phyloP scores from a whole-genome alignment of 23 tunicate species.

The Corella eumyota region DNA sequence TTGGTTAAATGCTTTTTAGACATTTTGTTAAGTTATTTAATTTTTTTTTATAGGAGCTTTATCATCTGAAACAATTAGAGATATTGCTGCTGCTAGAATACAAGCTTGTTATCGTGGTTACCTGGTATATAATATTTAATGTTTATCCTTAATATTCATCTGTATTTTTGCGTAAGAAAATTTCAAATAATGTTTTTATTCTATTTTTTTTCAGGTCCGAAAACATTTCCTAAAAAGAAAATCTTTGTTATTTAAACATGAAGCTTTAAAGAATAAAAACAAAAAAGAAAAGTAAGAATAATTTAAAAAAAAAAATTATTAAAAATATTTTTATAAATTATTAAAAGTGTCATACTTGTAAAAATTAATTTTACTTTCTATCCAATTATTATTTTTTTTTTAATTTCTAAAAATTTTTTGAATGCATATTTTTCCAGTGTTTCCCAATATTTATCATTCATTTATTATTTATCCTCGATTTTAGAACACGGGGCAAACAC shows the following conservation, averaged over 20 bases:
- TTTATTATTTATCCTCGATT: too few species aligned
- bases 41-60: constrained; percentile 70
- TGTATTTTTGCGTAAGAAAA: not conserved
- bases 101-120: constrained; percentile 89
- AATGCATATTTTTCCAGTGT: too few species aligned
- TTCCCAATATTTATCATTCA: too few species aligned
- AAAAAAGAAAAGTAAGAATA: constrained; percentile 22
- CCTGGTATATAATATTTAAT: constrained; percentile 3
- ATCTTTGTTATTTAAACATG: constrained; percentile 47
- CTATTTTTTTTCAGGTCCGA: constrained; percentile 34
- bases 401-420: too few species aligned
- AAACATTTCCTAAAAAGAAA: constrained; percentile 49
- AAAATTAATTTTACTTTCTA: not conserved
- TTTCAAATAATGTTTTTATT: too few species aligned
- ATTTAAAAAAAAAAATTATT: too few species aligned
- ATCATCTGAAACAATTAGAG: constrained; percentile 82
- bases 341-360: too few species aligned
- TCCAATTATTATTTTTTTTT: not conserved
- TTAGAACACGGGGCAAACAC: too few species aligned
- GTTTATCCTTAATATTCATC: not conserved
- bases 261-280: constrained; percentile 26
- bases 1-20: too few species aligned
- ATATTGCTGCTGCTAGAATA: constrained; percentile 75
- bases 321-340: too few species aligned
- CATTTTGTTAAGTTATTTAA: too few species aligned